Base-by-base conservation (phyloP, 2,888 invertebrate genomes). In the Anaspis maculata region DNA sequence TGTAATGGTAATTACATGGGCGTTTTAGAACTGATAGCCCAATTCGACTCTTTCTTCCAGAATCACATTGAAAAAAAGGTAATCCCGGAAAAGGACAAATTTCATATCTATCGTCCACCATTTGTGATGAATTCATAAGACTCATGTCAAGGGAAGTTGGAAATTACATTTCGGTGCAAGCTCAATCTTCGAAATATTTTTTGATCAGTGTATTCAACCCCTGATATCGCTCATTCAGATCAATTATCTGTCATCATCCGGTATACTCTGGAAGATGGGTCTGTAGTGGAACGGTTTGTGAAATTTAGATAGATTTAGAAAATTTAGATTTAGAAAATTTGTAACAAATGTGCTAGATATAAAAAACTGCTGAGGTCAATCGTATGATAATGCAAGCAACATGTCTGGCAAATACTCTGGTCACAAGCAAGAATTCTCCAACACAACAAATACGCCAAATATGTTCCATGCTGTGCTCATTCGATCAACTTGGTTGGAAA, bases 131-230 rank as follows among this genome's bases (percentile, higher is more conserved):
- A 46, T 37, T 52, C 22, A 50, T 52, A 27, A 29, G 34, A 7
- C 37, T 55, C 38, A 48, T 57, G 44, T 49, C 44, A 38, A 45
- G 46, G 39, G 43, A 37, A 48, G 45, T 51, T 34, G 11, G 25
- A 30, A 22, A 32, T 15, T 31, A 23, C 5, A 42, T 47, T 34
- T 15, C 38, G 5, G 25, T 32, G 14, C 35, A 44, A 11, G 37
- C 43, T 24, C 44, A 45, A 32, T 34, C 39, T 28, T 44, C 49
- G 34, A 48, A 44, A 34, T 52, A 54, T 39, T 52, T 32, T 31
- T 37, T 51, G 12, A 48, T 55, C 28, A 52, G 49, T 43, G 51
- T 56, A 56, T 44, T 52, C 52, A 39, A 52, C 54, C 42, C 52
- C 52, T 37, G 52, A 56, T 46, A 43, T 54, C 22, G 49, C 53